Evolutionary conservation across 2,113 vertebrate genomes (phyloP).

Genomic region (Ciconia stormi): DNA sequence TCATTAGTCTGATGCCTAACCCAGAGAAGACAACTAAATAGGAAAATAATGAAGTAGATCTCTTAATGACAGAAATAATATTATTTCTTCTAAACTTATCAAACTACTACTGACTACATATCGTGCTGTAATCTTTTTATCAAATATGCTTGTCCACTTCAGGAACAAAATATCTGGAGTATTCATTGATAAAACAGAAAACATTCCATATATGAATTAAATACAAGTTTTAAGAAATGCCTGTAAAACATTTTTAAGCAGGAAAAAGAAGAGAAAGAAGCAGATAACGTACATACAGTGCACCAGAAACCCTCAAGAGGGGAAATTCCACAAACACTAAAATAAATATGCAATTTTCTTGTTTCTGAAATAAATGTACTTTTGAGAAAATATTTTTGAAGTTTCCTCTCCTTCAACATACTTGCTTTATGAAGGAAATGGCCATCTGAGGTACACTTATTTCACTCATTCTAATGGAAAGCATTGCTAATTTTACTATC

Average conservation of each 20-base stretch:
- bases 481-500: not conserved
- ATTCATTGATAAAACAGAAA: not conserved
- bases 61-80: conserved; percentile 47
- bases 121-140: conserved; percentile 10
- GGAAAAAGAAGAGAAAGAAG: not conserved
- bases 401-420: not conserved
- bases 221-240: not conserved
- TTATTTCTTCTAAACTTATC: conserved; percentile 44
- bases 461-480: not conserved
- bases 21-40: conserved; percentile 63
- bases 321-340: not conserved
- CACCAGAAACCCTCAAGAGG: not conserved
- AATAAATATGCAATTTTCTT: not conserved
- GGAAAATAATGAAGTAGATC: conserved; percentile 64
- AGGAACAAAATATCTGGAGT: conserved; percentile 13
- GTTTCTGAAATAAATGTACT: not conserved
- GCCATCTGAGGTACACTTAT: not conserved
- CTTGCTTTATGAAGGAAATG: not conserved
- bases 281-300: not conserved
- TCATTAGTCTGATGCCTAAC: conserved; percentile 75
- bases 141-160: not conserved
- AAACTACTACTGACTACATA: not conserved
- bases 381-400: not conserved
- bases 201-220: not conserved
- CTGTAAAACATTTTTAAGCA: not conserved